Evolutionary conservation across 1,140 invertebrate genomes (phyloP), one percentile per base, ranked within the genome.

Genomic region (Philopotamus ludificatus): DNA sequence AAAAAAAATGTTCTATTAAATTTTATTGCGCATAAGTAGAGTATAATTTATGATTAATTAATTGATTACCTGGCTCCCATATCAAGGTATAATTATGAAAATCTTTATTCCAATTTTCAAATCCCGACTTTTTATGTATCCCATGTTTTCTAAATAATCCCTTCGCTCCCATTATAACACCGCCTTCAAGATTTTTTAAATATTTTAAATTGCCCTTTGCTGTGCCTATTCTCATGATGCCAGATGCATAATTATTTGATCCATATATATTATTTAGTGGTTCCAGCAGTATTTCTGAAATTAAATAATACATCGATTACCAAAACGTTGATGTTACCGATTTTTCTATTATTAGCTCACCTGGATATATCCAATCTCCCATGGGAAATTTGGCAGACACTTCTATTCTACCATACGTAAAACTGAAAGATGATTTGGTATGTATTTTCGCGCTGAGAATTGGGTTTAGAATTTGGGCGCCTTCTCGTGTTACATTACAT

Each of bases 341-440:
- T n/a, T n/a, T n/a, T n/a, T n/a, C n/a, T n/a, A n/a, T n/a, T n/a
- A n/a, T n/a, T n/a, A n/a, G n/a, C n/a, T n/a, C 75, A 86, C 88
- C 86, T 75, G 90, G 89, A 83, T 89, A 88, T 3, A 92, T 71
- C 90, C 90, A 93, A 75, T 90, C 88, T 41, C 90, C 90, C 66
- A 79, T 77, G 0, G 91, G 89, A 71, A 92, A 74, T 74, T 89
- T 91, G 0, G 90, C 90, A 4, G 83, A 77, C 3, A 92, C 79
- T 74, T 92, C 89, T n/a, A 93, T 80, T 72, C 81, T 82, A 8
- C 90, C 90, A 71, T 87, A 92, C 66, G 81, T 84, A 72, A 90
- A 89, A 66, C 76, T 78, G 68, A 92, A 90, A 15, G 76, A 79
- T 22, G 84, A 76, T 62, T 83, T 84, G 0, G 89, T 89, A 18